phyloP scores from a whole-genome alignment of 2,888 invertebrate genomes.

The Melolontha melolontha region DNA sequence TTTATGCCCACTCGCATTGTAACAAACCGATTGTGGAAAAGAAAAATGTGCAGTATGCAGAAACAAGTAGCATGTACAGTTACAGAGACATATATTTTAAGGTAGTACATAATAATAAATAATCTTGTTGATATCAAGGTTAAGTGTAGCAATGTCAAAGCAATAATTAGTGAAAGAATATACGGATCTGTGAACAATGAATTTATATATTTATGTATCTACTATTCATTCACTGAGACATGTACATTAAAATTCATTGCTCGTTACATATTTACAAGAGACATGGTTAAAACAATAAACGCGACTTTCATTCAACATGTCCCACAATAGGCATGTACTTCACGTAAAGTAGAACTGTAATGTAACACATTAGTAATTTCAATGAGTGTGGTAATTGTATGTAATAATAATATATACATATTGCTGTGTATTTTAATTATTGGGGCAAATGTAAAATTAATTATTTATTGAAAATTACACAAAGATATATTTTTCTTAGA shows the following conservation, averaged over 20 bases:
- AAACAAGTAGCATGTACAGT: slow-evolving; percentile 20
- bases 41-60: slow-evolving; percentile 15
- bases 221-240: slow-evolving; percentile 8
- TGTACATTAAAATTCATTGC: slow-evolving; percentile 3
- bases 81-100: slow-evolving; percentile 1
- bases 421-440: no score
- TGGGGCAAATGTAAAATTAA: no score
- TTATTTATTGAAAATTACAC: no score
- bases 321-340: slow-evolving; percentile 13
- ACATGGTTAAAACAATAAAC: not conserved
- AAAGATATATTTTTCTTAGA: no score
- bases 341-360: slow-evolving; percentile 19
- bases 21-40: not conserved
- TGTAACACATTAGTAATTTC: slow-evolving; percentile 1
- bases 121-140: slow-evolving; percentile 18
- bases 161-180: slow-evolving; percentile 1
- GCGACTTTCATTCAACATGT: slow-evolving; percentile 13
- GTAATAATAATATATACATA: no score
- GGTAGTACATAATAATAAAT: slow-evolving; percentile 13
- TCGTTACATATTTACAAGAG: slow-evolving; percentile 19
- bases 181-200: slow-evolving; percentile 11
- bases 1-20: slow-evolving; percentile 14
- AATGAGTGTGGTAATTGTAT: slow-evolving; percentile 8
- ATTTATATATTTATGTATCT: slow-evolving; percentile 10
- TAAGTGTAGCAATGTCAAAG: slow-evolving; percentile 11